Conservation (phyloP, 2,113 vertebrate species). For the Clarias batrachus region DNA sequence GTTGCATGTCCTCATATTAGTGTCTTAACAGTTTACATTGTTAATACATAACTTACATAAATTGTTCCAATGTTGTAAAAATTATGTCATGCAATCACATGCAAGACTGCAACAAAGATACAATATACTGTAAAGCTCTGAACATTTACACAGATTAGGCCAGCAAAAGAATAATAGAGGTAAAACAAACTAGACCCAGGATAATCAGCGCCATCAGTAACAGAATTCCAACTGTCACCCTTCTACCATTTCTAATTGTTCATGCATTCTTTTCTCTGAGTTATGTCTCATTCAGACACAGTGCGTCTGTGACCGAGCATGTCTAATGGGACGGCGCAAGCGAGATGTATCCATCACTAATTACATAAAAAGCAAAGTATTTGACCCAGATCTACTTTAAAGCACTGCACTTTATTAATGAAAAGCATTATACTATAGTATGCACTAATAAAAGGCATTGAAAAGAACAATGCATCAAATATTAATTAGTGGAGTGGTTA, state of each 20-base stretch:
- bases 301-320: slow-evolving; percentile 50
- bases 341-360: slow-evolving; percentile 45
- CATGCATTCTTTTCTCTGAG: slow-evolving; percentile 3
- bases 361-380: slow-evolving; percentile 54
- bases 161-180: neutral
- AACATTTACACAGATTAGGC: neutral
- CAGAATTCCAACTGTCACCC: neutral
- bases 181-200: neutral
- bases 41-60: neutral
- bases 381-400: slow-evolving; percentile 43
- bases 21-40: slow-evolving; percentile 8
- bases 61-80: neutral
- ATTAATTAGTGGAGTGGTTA: neutral
- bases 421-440: neutral
- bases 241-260: neutral
- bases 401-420: neutral
- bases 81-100: neutral
- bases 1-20: neutral
- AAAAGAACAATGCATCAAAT: neutral
- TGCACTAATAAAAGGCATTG: neutral
- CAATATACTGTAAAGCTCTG: neutral
- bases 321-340: slow-evolving; percentile 35
- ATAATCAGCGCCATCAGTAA: neutral
- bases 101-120: neutral
- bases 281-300: slow-evolving; percentile 9